These are phyloP conservation scores for Cheilosia soror DNA, from an alignment of 2,888 invertebrate species.

Conservation along the genomic window DNA sequence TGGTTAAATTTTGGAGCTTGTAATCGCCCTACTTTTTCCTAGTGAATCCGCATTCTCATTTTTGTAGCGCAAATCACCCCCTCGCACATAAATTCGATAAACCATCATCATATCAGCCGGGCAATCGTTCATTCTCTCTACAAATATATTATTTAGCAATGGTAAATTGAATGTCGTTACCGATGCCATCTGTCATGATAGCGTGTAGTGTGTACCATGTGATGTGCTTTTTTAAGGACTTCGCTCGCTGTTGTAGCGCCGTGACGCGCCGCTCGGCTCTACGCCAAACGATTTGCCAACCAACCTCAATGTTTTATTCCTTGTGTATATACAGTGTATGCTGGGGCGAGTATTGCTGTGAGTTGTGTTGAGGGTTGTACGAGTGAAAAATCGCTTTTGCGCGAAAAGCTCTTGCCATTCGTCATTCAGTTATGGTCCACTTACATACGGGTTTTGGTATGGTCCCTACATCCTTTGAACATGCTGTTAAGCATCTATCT, in stretches of 20 bases:
- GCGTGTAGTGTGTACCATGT: conserved; percentile 68
- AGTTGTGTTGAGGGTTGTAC: conserved; percentile 5
- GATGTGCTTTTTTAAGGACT: conserved; percentile 72
- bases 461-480: conserved; percentile 34
- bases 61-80: conserved; percentile 25
- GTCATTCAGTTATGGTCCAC: conserved; percentile 70
- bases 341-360: background rate
- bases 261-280: background rate
- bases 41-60: conserved; percentile 8
- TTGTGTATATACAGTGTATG: conserved; percentile 16
- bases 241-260: background rate
- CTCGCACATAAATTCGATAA: conserved; percentile 63
- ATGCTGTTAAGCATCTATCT: conserved; percentile 44
- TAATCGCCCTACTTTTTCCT: conserved; percentile 34
- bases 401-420: conserved; percentile 69
- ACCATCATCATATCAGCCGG: conserved; percentile 66
- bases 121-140: conserved; percentile 70
- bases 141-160: conserved; percentile 74
- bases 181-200: conserved; percentile 75
- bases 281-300: conserved; percentile 48
- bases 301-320: conserved; percentile 53
- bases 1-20: conserved; percentile 19
- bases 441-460: conserved; percentile 39
- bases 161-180: conserved; percentile 75
- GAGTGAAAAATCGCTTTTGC: conserved; percentile 65